Conservation (phyloP, 2,888 invertebrate genomes). For the Rotaria sp. region DNA sequence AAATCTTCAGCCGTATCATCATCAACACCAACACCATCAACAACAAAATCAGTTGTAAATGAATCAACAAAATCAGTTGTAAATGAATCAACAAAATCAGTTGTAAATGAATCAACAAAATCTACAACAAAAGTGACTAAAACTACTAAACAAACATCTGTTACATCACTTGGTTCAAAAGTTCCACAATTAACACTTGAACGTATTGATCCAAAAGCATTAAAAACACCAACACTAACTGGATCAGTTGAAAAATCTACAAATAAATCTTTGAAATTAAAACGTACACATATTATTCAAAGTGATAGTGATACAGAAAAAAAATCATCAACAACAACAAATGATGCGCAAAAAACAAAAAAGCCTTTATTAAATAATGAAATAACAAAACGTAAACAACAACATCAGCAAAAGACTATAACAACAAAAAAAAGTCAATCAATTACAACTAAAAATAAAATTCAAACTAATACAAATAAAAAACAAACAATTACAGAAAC, state of each 20-base stretch:
- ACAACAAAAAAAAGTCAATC: background rate
- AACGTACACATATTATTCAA: background rate
- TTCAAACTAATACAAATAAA: background rate
- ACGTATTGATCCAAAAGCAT: background rate
- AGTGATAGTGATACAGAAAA: conserved; percentile 14
- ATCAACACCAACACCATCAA: background rate
- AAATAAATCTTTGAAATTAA: background rate
- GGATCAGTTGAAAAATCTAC: background rate
- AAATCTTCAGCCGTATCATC: background rate
- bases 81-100: background rate
- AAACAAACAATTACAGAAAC: background rate
- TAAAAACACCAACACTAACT: background rate
- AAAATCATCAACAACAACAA: background rate
- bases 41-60: background rate
- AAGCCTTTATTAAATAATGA: background rate
- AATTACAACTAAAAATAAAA: background rate
- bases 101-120: background rate
- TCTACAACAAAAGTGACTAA: background rate
- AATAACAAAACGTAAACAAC: background rate
- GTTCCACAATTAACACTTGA: conserved; percentile 21
- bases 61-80: background rate
- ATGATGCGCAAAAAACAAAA: background rate
- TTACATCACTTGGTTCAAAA: background rate
- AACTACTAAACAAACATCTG: background rate
- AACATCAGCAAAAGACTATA: background rate